These are phyloP conservation scores for Ichneumoninae sp. DNA, from an alignment of 2,888 invertebrate species.

Conservation along the genomic window DNA sequence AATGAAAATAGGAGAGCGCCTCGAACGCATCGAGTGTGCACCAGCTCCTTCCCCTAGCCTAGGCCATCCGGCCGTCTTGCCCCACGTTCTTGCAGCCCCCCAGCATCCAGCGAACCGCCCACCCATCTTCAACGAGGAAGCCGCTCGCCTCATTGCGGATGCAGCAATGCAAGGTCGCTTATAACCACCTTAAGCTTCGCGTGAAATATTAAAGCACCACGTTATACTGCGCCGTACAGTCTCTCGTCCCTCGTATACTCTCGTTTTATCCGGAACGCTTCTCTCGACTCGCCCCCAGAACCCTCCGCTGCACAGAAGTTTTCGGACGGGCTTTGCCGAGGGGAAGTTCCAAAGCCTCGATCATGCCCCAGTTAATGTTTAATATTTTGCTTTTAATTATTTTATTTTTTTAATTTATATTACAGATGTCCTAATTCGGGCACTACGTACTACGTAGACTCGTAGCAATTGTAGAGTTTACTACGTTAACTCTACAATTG, in stretches of 20 bases:
- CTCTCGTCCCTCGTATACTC: conserved; percentile 45
- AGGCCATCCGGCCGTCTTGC: conserved; percentile 16
- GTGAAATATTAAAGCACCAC: conserved; percentile 77
- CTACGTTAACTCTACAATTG: too few relatives aligned
- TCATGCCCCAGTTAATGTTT: conserved; percentile 22
- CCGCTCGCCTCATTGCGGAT: conserved; percentile 74
- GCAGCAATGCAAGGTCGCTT: conserved; percentile 76
- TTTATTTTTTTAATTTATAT: conserved; percentile 19
- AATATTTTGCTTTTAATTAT: not conserved
- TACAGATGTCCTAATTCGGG: not conserved
- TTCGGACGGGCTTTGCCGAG: conserved; percentile 24
- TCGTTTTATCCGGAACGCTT: conserved; percentile 56
- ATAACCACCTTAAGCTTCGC: conserved; percentile 73
- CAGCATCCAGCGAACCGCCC: conserved; percentile 11
- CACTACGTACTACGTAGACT: too few relatives aligned
- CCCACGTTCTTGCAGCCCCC: conserved; percentile 27
- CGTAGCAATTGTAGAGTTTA: too few relatives aligned
- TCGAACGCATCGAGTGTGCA: conserved; percentile 71
- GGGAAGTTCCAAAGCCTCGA: conserved; percentile 50
- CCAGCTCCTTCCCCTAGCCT: conserved; percentile 51
- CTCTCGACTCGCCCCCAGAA: conserved; percentile 44
- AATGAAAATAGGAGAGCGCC: conserved; percentile 73
- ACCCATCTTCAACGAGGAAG: conserved; percentile 55
- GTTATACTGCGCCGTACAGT: conserved; percentile 47
- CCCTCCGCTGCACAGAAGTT: conserved; percentile 59